Evolutionary conservation across 2,113 vertebrate genomes (phyloP), one percentile per base, ranked within the genome.

Genomic region (Tetrax tetrax): DNA sequence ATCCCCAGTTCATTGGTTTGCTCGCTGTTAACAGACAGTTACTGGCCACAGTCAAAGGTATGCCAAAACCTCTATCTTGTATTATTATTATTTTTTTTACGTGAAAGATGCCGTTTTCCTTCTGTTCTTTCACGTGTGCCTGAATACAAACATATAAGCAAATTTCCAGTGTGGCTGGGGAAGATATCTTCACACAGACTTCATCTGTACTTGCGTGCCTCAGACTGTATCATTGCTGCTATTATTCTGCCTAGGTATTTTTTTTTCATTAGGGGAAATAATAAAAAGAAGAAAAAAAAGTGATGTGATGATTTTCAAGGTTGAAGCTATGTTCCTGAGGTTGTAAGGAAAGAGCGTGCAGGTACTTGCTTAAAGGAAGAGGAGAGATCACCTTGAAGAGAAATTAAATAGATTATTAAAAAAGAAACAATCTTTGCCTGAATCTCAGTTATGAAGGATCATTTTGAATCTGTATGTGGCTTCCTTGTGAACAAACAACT

Each of bases 1-100:
- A 97, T 97, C 98, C 98, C 98, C 98, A 95, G 98, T 98, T 99
- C 98, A 98, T 98, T 98, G 97, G 85, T 98, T 97, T 97, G 75
- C 98, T 98, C 98, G 97, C 97, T 98, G 98, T 98, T 98, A 98
- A 98, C 98, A 96, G 97, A 95, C 98, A 96, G 94, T 88, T 93
- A 96, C 96, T 97, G 97, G 95, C 96, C 95, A 89, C 92, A 33
- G n/a, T 85, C 89, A 89, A 97, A 97, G 80, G 95, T 90, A 97
- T 92, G 95, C 95, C 83, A 59, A 97, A 97, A 93, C 78, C 80
- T 85, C 91, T 75, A 14, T 84, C 87, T 74, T 31, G 68, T 70
- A 12, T 91, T 84, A 27, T 75, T 86, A 43, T 87, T 80, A 47
- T 90, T 96, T 95, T 91, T 91, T 41, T 83, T 71, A 91, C 85